phyloP scores from a whole-genome alignment of 2,888 invertebrate species.

The Craniophora ligustri region DNA sequence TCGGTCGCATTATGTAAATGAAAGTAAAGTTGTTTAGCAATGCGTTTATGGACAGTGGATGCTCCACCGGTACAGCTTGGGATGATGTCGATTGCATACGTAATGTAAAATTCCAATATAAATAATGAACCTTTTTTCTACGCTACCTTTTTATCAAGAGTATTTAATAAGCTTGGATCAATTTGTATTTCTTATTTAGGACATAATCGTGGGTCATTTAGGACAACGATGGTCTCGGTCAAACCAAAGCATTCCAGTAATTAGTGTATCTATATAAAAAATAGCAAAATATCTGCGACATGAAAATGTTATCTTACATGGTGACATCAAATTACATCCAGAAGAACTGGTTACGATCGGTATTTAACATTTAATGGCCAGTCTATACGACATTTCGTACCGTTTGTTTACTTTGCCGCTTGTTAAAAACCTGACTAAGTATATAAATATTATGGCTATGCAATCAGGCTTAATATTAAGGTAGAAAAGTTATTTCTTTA shows the following conservation, averaged over 20 bases:
- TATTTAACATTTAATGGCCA: constrained; percentile 13
- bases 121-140: constrained; percentile 58
- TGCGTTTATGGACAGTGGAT: constrained; percentile 55
- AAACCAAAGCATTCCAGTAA: constrained; percentile 18
- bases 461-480: no score
- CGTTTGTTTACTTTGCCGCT: background rate
- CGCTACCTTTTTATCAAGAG: constrained; percentile 31
- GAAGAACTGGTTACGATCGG: constrained; percentile 27
- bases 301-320: constrained; percentile 17
- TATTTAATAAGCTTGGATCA: constrained; percentile 7
- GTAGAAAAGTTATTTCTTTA: no score
- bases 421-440: background rate
- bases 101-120: constrained; percentile 58
- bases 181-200: constrained; percentile 26
- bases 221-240: constrained; percentile 21
- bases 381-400: background rate
- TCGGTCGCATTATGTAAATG: constrained; percentile 73
- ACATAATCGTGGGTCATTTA: constrained; percentile 26
- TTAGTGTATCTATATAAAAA: constrained; percentile 15
- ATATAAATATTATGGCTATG: no score
- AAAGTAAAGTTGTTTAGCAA: constrained; percentile 69
- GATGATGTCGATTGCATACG: constrained; percentile 64
- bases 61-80: constrained; percentile 52
- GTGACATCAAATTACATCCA: constrained; percentile 19
- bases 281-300: constrained; percentile 20